phyloP scores from a whole-genome alignment of 2,113 vertebrate species.

The Leptobrachium ailaonicum region DNA sequence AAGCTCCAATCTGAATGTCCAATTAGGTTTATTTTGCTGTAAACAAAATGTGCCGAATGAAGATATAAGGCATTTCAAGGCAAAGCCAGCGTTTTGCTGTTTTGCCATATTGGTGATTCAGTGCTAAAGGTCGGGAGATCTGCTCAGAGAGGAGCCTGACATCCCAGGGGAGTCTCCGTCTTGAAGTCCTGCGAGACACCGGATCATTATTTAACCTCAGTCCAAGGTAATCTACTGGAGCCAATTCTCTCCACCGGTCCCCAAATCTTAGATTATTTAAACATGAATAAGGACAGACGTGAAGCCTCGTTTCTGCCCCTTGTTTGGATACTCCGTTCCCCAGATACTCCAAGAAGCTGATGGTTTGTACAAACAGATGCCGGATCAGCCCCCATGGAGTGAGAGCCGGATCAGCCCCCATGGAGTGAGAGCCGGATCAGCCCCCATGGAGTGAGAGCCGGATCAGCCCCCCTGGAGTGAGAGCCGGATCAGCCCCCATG shows the following conservation, averaged over 20 bases:
- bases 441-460: too few relatives aligned
- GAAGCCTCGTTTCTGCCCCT: not conserved
- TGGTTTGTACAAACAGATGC: constrained; percentile 31
- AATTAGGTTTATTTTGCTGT: too few relatives aligned
- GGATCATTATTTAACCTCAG: constrained; percentile 28
- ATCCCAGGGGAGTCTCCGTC: not conserved
- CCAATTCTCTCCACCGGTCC: constrained; percentile 41
- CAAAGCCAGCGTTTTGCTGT: too few relatives aligned
- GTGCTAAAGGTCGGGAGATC: too few relatives aligned
- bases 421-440: too few relatives aligned
- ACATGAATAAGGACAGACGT: constrained; percentile 43
- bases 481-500: too few relatives aligned
- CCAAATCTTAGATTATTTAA: constrained; percentile 36
- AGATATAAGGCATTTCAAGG: too few relatives aligned
- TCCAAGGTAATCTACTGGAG: constrained; percentile 28
- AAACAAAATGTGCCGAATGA: too few relatives aligned
- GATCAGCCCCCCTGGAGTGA: too few relatives aligned
- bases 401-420: not conserved
- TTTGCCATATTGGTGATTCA: too few relatives aligned
- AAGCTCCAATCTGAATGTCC: too few relatives aligned
- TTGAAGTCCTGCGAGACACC: not conserved
- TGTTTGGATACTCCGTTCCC: not conserved
- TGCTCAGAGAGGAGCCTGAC: too few relatives aligned
- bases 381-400: constrained; percentile 7
- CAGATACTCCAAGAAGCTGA: constrained; percentile 19